These are phyloP conservation scores for Halocaridina rubra DNA, from an alignment of 2,888 invertebrate species.

Conservation along the genomic window DNA sequence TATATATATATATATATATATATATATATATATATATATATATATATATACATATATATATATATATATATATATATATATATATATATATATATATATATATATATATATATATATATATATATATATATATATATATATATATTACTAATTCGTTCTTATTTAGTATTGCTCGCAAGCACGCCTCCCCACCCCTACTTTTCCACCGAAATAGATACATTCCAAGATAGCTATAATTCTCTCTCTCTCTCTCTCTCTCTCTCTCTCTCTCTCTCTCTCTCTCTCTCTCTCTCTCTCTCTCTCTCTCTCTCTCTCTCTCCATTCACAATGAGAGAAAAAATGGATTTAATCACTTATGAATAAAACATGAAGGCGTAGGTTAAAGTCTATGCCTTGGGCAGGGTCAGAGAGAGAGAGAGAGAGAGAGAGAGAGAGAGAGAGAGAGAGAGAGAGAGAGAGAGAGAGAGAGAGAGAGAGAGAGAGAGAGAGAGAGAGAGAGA, in stretches of 20 bases:
- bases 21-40: not conserved
- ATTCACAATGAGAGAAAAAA: too few relatives aligned
- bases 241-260: too few relatives aligned
- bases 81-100: not conserved
- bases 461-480: slow-evolving; percentile 11
- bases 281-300: not conserved
- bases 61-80: slow-evolving; percentile 1
- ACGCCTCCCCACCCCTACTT: too few relatives aligned
- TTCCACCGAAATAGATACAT: too few relatives aligned
- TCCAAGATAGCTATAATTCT: too few relatives aligned
- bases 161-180: too few relatives aligned
- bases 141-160: too few relatives aligned
- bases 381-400: not conserved
- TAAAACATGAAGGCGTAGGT: not conserved
- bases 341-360: too few relatives aligned
- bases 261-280: too few relatives aligned
- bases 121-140: not conserved
- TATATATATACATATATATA: not conserved
- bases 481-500: not conserved
- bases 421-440: slow-evolving; percentile 20
- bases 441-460: slow-evolving; percentile 33
- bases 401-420: slow-evolving; percentile 21
- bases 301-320: not conserved
- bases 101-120: not conserved
- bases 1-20: slow-evolving; percentile 2